Evolutionary conservation across 2,113 vertebrate genomes (phyloP).

Genomic region (Pelodiscus sinensis): DNA sequence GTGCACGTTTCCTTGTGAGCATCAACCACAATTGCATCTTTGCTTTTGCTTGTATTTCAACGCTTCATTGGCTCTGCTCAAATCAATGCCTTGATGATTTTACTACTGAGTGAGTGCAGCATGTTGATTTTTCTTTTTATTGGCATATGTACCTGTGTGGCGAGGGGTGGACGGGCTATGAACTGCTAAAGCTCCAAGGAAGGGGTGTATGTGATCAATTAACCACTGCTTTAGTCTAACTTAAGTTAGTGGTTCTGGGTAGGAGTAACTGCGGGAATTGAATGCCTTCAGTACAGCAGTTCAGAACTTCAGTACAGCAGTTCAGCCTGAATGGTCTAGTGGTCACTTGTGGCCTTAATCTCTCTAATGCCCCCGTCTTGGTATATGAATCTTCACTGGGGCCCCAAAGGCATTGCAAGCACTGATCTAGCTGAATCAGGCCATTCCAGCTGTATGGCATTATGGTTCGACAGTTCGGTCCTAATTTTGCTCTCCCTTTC

Average conservation of each 20-base stretch:
- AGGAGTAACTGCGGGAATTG: neutral
- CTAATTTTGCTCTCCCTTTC: neutral
- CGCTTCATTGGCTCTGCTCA: too few relatives aligned
- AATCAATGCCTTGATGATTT: too few relatives aligned
- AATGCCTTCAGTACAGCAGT: neutral
- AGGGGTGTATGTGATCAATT: too few relatives aligned
- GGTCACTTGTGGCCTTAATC: neutral
- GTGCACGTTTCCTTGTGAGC: too few relatives aligned
- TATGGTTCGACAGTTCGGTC: too few relatives aligned
- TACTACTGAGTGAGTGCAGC: too few relatives aligned
- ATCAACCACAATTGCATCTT: too few relatives aligned
- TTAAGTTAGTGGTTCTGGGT: neutral
- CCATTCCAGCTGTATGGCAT: neutral
- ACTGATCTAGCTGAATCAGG: neutral
- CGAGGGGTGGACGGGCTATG: too few relatives aligned
- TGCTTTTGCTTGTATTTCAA: too few relatives aligned
- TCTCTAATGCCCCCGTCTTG: rapidly evolving
- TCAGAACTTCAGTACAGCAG: neutral
- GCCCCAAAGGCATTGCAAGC: neutral
- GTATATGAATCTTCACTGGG: neutral
- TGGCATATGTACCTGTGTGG: too few relatives aligned
- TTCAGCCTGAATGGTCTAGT: neutral
- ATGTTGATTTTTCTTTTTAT: too few relatives aligned
- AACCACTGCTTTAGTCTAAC: neutral
- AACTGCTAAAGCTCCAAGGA: too few relatives aligned